A percentile compares a stretch with the other conserved stretches of the same genome.
phyloP scores from a whole-genome alignment of 2,888 invertebrate genomes.

The Epinotia brunnichana region DNA sequence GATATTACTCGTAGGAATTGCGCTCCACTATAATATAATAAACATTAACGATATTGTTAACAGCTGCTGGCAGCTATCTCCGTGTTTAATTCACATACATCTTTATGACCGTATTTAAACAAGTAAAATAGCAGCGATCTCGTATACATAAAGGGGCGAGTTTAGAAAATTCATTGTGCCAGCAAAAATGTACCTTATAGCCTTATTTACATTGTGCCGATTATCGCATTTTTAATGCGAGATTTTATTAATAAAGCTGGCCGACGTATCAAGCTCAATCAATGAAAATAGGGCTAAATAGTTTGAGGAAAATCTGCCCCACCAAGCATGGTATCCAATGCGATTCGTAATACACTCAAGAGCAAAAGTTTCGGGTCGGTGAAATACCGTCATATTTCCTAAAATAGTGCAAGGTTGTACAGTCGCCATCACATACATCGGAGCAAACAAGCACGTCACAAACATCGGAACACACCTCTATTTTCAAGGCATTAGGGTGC shows the following conservation, averaged over 20 bases:
- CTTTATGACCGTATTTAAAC: not conserved
- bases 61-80: conserved; percentile 11
- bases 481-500: too few species aligned
- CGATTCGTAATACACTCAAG: not conserved
- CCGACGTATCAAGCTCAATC: too few species aligned
- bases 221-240: too few species aligned
- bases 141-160: not conserved
- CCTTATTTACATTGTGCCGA: too few species aligned
- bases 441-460: too few species aligned
- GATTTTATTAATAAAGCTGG: too few species aligned
- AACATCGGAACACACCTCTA: too few species aligned
- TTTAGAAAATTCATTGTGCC: not conserved
- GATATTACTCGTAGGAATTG: conserved; percentile 14
- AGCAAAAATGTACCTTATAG: too few species aligned
- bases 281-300: not conserved
- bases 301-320: conserved; percentile 4
- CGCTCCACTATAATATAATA: conserved; percentile 1
- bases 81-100: conserved; percentile 6
- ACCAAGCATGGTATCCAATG: not conserved
- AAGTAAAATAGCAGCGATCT: not conserved
- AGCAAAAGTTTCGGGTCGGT: too few species aligned
- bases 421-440: too few species aligned
- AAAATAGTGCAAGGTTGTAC: too few species aligned
- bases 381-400: too few species aligned
- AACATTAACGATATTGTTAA: conserved; percentile 14